Evolutionary conservation across 1,140 invertebrate genomes (phyloP).

Genomic region (Listronotus oregonensis): DNA sequence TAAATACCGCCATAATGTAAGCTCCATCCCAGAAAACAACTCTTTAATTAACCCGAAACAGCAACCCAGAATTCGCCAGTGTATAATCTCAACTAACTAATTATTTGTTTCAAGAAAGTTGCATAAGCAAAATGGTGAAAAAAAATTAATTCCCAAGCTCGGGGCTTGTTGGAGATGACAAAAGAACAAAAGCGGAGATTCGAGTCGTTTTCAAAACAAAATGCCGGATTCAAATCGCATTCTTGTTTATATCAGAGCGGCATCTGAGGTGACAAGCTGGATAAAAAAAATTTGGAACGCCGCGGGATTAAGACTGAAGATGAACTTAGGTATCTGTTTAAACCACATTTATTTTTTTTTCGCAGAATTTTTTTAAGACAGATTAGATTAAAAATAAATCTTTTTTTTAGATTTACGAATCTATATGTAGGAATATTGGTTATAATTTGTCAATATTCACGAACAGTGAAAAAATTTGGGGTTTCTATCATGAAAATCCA

Average conservation of each 20-base stretch:
- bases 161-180: slow-evolving; percentile 20
- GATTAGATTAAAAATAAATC: no score
- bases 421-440: no score
- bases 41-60: no score
- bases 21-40: no score
- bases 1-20: no score
- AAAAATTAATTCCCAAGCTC: slow-evolving; percentile 28
- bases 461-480: no score
- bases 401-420: no score
- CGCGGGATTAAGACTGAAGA: slow-evolving; percentile 9
- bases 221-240: slow-evolving; percentile 7
- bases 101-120: slow-evolving; percentile 20
- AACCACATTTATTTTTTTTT: background rate
- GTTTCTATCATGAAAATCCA: no score
- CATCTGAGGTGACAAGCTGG: slow-evolving; percentile 3
- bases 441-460: no score
- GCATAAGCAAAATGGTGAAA: slow-evolving; percentile 22
- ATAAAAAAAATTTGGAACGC: background rate
- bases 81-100: background rate
- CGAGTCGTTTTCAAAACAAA: slow-evolving; percentile 7
- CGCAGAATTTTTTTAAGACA: no score
- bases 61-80: no score
- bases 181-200: slow-evolving; percentile 18
- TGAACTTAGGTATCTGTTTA: slow-evolving; percentile 8
- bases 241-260: slow-evolving; percentile 23